These are phyloP conservation scores for Ploceus nigricollis DNA, from an alignment of 2,113 vertebrate species.

Conservation along the genomic window DNA sequence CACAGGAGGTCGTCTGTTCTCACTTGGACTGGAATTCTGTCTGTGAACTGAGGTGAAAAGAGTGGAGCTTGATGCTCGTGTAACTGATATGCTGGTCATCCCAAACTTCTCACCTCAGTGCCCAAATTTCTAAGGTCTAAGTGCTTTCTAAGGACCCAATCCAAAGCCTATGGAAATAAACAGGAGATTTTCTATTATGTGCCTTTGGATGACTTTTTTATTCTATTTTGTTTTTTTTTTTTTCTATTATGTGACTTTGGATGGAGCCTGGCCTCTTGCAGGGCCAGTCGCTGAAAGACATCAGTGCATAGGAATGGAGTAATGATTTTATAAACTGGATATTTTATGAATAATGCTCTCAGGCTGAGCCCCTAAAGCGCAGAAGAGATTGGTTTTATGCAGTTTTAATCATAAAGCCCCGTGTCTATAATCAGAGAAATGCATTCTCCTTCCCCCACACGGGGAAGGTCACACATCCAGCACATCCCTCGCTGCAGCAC, in stretches of 20 bases:
- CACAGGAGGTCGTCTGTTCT: neutral
- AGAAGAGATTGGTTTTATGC: neutral
- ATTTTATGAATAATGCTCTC: neutral
- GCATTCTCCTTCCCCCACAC: neutral
- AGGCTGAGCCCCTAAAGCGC: neutral
- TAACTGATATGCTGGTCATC: neutral
- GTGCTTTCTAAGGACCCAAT: neutral
- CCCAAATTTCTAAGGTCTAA: too few relatives aligned
- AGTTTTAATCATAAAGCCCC: neutral
- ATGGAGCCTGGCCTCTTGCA: neutral
- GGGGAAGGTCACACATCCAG: neutral
- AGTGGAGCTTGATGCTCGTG: fast-evolving
- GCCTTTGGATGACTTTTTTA: too few relatives aligned
- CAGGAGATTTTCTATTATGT: neutral
- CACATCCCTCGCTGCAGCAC: neutral
- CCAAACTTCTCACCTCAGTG: neutral
- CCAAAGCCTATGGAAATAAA: neutral
- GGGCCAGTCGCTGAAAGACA: neutral
- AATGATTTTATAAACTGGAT: neutral
- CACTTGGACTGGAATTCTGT: neutral
- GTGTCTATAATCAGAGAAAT: neutral
- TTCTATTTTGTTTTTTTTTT: too few relatives aligned
- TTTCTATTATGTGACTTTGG: neutral
- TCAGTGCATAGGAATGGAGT: neutral
- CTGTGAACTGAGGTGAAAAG: neutral